Evolutionary conservation across 2,113 vertebrate species (phyloP).

Genomic region (Zingel zingel): DNA sequence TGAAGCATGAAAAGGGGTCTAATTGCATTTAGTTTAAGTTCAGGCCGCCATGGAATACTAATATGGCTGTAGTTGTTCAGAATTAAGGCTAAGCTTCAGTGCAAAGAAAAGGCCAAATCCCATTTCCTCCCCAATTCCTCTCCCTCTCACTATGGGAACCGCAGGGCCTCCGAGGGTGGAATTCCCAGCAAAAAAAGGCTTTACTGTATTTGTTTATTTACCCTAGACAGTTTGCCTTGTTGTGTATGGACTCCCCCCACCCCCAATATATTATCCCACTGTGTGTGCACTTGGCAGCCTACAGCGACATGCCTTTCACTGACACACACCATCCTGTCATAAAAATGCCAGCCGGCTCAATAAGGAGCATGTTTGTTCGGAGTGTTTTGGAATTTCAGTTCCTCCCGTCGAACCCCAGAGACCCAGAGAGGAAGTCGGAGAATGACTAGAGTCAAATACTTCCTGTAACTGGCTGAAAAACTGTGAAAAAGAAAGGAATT

Average conservation of each 20-base stretch:
- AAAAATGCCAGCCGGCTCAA: slow-evolving; percentile 68
- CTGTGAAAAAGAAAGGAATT: slow-evolving; percentile 1
- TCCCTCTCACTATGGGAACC: slow-evolving; percentile 67
- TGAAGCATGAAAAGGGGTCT: slow-evolving; percentile 54
- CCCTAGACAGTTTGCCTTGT: slow-evolving; percentile 35
- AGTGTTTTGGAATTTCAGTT: slow-evolving; percentile 55
- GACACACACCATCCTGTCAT: slow-evolving; percentile 71
- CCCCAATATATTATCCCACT: slow-evolving; percentile 4
- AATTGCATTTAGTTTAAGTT: slow-evolving; percentile 58
- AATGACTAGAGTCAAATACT: slow-evolving; percentile 53
- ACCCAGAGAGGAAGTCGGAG: slow-evolving; percentile 57
- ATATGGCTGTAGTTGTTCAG: slow-evolving; percentile 42
- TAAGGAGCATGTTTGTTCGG: slow-evolving; percentile 64
- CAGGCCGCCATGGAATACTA: slow-evolving; percentile 57
- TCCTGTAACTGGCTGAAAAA: slow-evolving; percentile 36
- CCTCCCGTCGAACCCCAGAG: slow-evolving; percentile 52
- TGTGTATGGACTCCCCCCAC: neutral
- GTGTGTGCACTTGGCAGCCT: slow-evolving; percentile 36
- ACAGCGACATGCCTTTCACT: slow-evolving; percentile 58
- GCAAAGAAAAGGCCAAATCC: slow-evolving; percentile 38
- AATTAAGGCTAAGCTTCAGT: slow-evolving; percentile 8
- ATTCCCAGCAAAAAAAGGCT: slow-evolving; percentile 37
- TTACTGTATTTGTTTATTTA: slow-evolving; percentile 72
- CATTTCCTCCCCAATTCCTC: slow-evolving; percentile 49
- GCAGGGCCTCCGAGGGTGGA: slow-evolving; percentile 36